Evolutionary conservation across 2,113 vertebrate species (phyloP), one percentile per base, ranked within the genome.

Genomic region (Cairina moschata): DNA sequence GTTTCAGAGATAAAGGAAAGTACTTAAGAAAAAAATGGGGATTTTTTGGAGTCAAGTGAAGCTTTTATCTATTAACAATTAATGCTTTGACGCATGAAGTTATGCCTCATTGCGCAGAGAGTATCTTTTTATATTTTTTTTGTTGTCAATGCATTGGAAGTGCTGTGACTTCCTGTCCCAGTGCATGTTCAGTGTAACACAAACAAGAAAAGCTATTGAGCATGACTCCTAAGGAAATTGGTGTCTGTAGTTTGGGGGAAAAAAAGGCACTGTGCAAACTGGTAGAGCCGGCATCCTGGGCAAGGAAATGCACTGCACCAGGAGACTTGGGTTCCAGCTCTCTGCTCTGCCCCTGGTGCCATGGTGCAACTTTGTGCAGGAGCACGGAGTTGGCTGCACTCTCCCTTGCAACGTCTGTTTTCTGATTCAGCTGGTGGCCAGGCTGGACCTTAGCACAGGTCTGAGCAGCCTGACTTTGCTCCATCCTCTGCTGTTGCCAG

Each of bases 181-280:
- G 84, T 67, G 55, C 40, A 14, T 83, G 55, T 63, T 28, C 40
- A 62, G 82, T 55, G 14, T 46, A 87, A 85, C 11, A 92, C 75
- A 95, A 95, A 90, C 82, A 95, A 83, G 74, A 85, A 90, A 0
- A 11, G 6, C 75, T 80, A 25, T n/a, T 82, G 29, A 93, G 50
- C 25, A 38, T 34, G 91, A 73, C 75, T 90, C 36, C 40, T 72
- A 62, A 95, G 91, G 93, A 93, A 96, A 95, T 76, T 40, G 73
- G 23, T 83, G 63, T 83, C 93, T 94, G 60, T 76, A 69, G 13
- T 63, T 94, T 79, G 79, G 31, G 52, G 62, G 23, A 56, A 59
- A 54, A 91, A 92, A 85, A 29, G 17, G 36, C 50, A 55, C 72
- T 55, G 36, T 0, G 1, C 36, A 93, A 91, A 63, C 50, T 0